Conservation (phyloP, 2,113 vertebrate genomes). For the Pogonocichla stellata region DNA sequence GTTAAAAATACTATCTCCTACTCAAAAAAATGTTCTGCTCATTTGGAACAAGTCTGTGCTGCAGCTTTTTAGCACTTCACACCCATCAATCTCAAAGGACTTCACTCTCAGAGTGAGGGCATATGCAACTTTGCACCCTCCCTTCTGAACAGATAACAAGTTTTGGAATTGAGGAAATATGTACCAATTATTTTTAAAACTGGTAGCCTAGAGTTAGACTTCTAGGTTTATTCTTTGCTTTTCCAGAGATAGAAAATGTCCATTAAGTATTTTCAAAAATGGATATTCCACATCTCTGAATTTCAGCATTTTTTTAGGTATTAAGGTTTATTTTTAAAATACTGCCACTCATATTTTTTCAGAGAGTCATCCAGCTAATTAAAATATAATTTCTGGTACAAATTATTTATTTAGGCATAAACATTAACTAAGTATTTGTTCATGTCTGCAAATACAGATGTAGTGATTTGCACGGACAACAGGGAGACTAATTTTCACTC, state of each 20-base stretch:
- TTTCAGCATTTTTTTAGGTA: not conserved
- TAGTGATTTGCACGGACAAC: not conserved
- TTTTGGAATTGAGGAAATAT: not conserved
- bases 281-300: not conserved
- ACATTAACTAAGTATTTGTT: not conserved
- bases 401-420: not conserved
- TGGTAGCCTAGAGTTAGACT: not conserved
- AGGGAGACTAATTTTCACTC: not conserved
- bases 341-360: not conserved
- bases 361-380: not conserved
- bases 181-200: not conserved
- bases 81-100: not conserved
- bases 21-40: not conserved
- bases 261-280: not conserved
- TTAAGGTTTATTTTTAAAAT: not conserved
- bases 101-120: not conserved
- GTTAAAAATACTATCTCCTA: not conserved
- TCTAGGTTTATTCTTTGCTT: not conserved
- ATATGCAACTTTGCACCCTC: not conserved
- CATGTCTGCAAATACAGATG: not conserved
- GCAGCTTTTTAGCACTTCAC: not conserved
- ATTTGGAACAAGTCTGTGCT: not conserved
- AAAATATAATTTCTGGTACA: not conserved
- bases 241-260: not conserved
- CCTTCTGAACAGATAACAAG: not conserved